Evolutionary conservation across 2,797 vertebrate genomes (phyloP), one percentile per base, ranked within the genome.

Genomic region (Vultur gryphus): DNA sequence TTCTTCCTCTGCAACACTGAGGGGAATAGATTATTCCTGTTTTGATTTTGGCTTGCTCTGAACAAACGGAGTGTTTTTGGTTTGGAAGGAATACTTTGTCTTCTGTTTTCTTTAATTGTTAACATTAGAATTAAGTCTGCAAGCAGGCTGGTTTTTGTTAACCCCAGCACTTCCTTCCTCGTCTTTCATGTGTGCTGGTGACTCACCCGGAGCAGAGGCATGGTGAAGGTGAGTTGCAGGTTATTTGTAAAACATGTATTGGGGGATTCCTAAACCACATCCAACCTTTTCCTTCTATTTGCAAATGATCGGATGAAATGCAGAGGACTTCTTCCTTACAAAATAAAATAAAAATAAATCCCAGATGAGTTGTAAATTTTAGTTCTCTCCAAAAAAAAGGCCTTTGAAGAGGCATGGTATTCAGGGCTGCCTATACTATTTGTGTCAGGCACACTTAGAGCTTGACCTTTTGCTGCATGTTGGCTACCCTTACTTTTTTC

Each of bases 51-150:
- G 33, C 58, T 84, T 93, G 54, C 13, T 90, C 76, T 72, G 79
- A 72, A 72, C 16, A 94, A 81, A 52, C 1, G 0, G 51, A 59
- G 28, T 58, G 29, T 0, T 89, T 93, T 95, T 71, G 5, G n/a
- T 92, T 95, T 87, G 57, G 49, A 77, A 90, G 8, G 29, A 71
- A 86, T 66, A 51, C 13, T 76, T 16, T 58, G 72, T 84, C 65
- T 71, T 86, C 37, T 88, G 46, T 90, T 93, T 80, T 91, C 43
- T 95, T 91, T 87, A 84, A 77, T 84, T 84, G 43, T 78, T 90
- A 82, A 55, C 37, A 35, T 81, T 37, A 86, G 44, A 83, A 84
- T 78, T 75, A 93, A 80, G 26, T 54, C 33, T 86, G 37, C 26
- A 69, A 78, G 61, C 39, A 78, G 72, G 37, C 76, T 95, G 79